A percentile compares a stretch with the other conserved stretches of the same genome.
phyloP scores from a whole-genome alignment of 2,888 invertebrate genomes.

The Psococerastis gibbosa region DNA sequence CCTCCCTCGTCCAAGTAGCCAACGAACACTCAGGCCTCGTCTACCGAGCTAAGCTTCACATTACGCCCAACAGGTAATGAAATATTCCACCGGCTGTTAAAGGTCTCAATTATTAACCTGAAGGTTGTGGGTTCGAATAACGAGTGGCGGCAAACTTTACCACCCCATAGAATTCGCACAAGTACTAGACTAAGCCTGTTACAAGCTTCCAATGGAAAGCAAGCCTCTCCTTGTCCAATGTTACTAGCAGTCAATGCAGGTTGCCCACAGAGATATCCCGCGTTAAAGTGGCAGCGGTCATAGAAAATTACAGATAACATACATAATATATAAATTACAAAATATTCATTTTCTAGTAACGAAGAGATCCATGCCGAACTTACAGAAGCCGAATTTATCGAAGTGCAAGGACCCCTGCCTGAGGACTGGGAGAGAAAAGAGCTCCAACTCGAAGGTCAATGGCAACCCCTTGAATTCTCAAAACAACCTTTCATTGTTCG shows the following conservation, averaged over 20 bases:
- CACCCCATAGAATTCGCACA: too few relatives aligned
- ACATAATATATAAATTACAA: too few relatives aligned
- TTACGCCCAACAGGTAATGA: slow-evolving; percentile 26
- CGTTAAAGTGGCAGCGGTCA: too few relatives aligned
- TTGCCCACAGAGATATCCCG: too few relatives aligned
- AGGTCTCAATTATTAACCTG: too few relatives aligned
- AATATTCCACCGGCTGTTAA: slow-evolving; percentile 7
- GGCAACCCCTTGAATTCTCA: slow-evolving; percentile 32
- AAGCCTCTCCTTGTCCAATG: too few relatives aligned
- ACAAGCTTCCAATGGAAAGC: too few relatives aligned
- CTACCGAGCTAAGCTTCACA: slow-evolving; percentile 33
- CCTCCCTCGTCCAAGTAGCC: slow-evolving; percentile 34
- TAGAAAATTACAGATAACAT: too few relatives aligned
- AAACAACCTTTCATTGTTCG: slow-evolving; percentile 40
- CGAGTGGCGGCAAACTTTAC: too few relatives aligned
- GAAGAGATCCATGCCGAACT: slow-evolving; percentile 25
- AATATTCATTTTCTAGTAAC: background rate
- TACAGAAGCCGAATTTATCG: slow-evolving; percentile 32
- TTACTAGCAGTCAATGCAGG: too few relatives aligned
- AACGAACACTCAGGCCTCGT: slow-evolving; percentile 34
- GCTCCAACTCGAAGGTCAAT: slow-evolving; percentile 31
- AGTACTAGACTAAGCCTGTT: too few relatives aligned
- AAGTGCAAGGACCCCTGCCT: slow-evolving; percentile 32
- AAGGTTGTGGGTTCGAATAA: too few relatives aligned
- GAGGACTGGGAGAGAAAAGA: slow-evolving; percentile 30